A percentile compares a stretch with the other conserved stretches of the same genome.
These are phyloP conservation scores for Leptopilina clavipes DNA, from an alignment of 1,140 invertebrate species.

Conservation along the genomic window DNA sequence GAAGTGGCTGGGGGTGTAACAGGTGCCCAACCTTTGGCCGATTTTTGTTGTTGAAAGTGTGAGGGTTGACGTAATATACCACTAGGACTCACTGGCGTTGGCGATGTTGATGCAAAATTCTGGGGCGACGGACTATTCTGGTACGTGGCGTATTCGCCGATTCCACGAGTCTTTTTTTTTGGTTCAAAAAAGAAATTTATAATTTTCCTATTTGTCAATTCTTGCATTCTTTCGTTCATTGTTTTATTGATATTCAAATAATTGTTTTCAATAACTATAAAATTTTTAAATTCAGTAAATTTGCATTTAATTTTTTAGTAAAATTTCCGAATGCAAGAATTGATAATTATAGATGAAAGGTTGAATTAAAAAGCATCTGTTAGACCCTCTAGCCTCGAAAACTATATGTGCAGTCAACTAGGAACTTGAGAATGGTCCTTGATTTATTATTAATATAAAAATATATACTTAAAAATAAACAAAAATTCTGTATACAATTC, in stretches of 20 bases:
- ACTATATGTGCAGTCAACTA: conserved; percentile 27
- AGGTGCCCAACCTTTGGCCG: conserved; percentile 63
- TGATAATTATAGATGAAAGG: background rate
- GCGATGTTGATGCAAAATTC: conserved; percentile 60
- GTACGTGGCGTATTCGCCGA: conserved; percentile 66
- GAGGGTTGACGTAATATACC: conserved; percentile 64
- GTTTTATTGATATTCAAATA: too few species aligned
- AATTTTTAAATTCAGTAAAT: too few species aligned
- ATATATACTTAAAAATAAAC: too few species aligned
- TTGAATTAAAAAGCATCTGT: background rate
- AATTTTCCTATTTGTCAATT: conserved; percentile 36
- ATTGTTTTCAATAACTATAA: too few species aligned
- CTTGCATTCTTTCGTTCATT: conserved; percentile 37
- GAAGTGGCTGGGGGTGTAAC: conserved; percentile 70
- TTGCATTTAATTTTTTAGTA: too few species aligned
- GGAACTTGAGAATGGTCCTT: conserved; percentile 10
- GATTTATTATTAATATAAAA: background rate
- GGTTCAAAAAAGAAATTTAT: conserved; percentile 48
- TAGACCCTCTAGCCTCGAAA: conserved; percentile 14
- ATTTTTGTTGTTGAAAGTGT: conserved; percentile 58
- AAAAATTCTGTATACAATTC: too few species aligned
- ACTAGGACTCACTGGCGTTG: conserved; percentile 61
- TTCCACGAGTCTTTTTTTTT: conserved; percentile 65
- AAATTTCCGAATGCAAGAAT: conserved; percentile 8
- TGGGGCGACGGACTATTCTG: conserved; percentile 62